Conservation (phyloP, 1,140 invertebrate species). For the Colletes gigas region DNA sequence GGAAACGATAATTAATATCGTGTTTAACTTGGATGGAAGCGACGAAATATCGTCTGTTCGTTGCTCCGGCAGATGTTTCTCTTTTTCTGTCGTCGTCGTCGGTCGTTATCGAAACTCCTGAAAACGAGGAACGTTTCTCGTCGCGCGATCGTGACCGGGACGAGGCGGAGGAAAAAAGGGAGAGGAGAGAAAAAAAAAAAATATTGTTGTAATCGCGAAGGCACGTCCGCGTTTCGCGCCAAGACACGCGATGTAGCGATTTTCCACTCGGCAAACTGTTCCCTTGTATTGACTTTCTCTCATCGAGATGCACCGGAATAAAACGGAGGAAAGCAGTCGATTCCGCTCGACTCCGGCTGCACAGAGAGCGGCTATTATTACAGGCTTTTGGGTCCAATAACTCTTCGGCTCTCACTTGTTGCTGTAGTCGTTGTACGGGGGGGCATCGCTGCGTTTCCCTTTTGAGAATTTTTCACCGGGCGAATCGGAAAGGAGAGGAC, state of each 20-base stretch:
- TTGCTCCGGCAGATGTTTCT: too few species aligned
- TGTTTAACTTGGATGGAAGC: too few species aligned
- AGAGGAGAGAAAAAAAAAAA: background rate
- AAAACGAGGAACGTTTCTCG: background rate
- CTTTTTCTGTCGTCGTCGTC: background rate
- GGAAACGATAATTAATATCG: too few species aligned
- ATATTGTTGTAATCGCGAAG: conserved; percentile 18
- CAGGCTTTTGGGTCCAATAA: conserved; percentile 51
- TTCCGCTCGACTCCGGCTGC: conserved; percentile 26
- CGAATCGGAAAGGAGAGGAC: too few species aligned
- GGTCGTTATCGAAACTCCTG: background rate
- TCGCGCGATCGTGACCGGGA: background rate
- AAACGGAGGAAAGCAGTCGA: conserved; percentile 32
- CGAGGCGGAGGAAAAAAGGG: background rate
- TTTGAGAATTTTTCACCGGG: conserved; percentile 14
- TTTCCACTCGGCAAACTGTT: conserved; percentile 14
- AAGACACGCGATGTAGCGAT: conserved; percentile 26
- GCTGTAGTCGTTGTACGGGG: conserved; percentile 15
- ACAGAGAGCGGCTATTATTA: conserved; percentile 36
- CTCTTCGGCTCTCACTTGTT: conserved; percentile 51
- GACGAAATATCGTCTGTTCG: too few species aligned
- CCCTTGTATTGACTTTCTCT: conserved; percentile 34
- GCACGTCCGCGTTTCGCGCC: background rate
- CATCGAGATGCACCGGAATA: conserved; percentile 38
- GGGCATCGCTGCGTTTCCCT: conserved; percentile 24